Evolutionary conservation across 2,113 vertebrate genomes (phyloP).

Genomic region (Lycaon pictus): DNA sequence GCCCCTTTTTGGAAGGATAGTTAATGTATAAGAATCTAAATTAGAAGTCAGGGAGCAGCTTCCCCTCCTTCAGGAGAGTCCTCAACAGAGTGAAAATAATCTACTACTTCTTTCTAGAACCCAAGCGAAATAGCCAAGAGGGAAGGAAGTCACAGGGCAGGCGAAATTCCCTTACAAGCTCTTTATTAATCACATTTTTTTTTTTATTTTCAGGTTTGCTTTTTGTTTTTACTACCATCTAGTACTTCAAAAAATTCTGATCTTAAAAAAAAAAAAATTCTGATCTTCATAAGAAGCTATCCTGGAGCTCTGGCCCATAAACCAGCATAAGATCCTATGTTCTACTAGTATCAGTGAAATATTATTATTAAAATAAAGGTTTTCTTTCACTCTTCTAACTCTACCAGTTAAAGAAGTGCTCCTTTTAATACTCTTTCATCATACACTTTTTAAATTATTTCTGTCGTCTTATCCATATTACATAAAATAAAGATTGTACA

Average conservation of each 20-base stretch:
- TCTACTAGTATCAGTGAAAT: not conserved
- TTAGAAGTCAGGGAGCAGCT: not conserved
- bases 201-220: not conserved
- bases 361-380: not conserved
- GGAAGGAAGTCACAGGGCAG: not conserved
- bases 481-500: conserved; percentile 8
- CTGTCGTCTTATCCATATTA: conserved; percentile 5
- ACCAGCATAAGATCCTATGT: not conserved
- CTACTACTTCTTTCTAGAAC: not conserved
- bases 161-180: not conserved
- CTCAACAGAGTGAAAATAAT: conserved; percentile 1
- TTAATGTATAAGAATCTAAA: not conserved
- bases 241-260: conserved; percentile 1
- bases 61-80: not conserved
- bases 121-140: not conserved
- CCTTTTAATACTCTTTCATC: not conserved
- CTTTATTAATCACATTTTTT: not conserved
- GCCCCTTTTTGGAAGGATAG: not conserved
- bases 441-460: not conserved
- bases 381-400: conserved; percentile 14
- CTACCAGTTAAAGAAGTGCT: not conserved
- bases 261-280: not conserved
- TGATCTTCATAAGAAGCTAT: not conserved
- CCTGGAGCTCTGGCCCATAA: not conserved
- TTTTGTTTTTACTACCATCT: conserved; percentile 3